phyloP scores from a whole-genome alignment of 2,888 invertebrate species.

The Pycnomerus fuliginosus region DNA sequence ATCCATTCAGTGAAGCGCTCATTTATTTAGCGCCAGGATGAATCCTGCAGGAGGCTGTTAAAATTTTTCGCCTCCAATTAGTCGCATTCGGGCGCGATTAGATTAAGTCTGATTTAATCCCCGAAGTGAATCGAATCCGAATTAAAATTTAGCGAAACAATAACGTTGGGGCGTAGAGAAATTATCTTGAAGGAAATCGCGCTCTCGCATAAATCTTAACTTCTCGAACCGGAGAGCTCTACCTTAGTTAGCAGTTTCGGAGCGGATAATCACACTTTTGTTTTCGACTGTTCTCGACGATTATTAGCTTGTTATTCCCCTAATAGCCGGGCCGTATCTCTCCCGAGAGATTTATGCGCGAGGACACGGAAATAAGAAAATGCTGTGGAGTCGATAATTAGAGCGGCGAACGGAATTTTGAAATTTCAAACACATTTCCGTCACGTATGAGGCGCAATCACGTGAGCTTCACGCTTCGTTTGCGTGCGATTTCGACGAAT shows the following conservation, averaged over 20 bases:
- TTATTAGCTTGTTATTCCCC: conserved; percentile 66
- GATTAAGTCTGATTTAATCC: conserved; percentile 9
- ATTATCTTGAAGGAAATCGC: conserved; percentile 17
- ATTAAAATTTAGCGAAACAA: conserved; percentile 21
- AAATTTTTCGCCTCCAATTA: conserved; percentile 8
- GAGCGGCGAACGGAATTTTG: conserved; percentile 7
- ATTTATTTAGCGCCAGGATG: conserved; percentile 24
- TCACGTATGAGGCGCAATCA: conserved; percentile 9
- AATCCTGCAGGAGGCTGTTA: conserved; percentile 1
- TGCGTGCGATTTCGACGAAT: background rate
- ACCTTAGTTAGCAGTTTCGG: conserved; percentile 47
- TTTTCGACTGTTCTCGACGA: conserved; percentile 67
- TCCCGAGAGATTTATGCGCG: conserved; percentile 30
- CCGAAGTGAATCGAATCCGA: conserved; percentile 5
- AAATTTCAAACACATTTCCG: conserved; percentile 12
- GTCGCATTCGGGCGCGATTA: conserved; percentile 13
- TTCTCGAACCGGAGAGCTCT: conserved; percentile 20
- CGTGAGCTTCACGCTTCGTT: conserved; percentile 13
- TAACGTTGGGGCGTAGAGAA: conserved; percentile 14
- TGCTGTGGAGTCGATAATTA: conserved; percentile 13
- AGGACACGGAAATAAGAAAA: conserved; percentile 13
- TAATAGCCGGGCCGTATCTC: conserved; percentile 44
- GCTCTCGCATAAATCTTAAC: conserved; percentile 14
- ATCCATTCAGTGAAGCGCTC: conserved; percentile 34
- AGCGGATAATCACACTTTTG: conserved; percentile 65